A percentile compares a stretch with the other conserved stretches of the same genome.
phyloP scores from a whole-genome alignment of 1,140 invertebrate species.

The Coptotermes formosanus region DNA sequence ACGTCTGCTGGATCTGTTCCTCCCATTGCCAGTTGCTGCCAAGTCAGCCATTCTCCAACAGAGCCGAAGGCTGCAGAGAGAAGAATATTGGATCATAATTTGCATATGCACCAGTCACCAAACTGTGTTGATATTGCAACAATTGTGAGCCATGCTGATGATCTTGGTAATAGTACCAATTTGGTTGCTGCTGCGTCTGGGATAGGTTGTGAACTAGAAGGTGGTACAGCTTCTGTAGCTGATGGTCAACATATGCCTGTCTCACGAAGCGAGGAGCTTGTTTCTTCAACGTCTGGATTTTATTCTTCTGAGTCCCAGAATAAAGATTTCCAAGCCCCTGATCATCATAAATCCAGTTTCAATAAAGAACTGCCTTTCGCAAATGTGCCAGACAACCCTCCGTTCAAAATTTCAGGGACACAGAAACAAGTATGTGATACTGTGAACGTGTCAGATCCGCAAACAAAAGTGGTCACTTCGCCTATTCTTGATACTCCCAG shows the following conservation, averaged over 20 bases:
- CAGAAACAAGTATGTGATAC: neutral
- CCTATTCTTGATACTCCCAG: conserved; percentile 6
- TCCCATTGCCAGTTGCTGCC: neutral
- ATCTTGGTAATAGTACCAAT: neutral
- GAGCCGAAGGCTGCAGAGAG: neutral
- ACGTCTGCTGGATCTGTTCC: neutral
- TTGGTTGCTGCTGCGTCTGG: no score
- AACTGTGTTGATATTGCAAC: neutral
- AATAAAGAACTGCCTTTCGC: neutral
- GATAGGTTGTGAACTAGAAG: neutral
- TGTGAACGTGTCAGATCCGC: neutral
- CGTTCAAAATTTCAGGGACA: neutral
- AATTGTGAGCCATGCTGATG: neutral
- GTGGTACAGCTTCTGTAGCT: neutral
- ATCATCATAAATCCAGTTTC: no score
- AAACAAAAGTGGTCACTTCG: neutral
- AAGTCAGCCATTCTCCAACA: conserved; percentile 16
- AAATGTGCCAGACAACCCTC: neutral
- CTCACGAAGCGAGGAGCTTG: neutral
- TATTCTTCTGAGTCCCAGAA: no score
- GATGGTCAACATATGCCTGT: neutral
- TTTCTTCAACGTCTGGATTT: neutral
- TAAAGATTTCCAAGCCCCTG: no score
- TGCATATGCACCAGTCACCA: neutral
- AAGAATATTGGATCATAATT: neutral